Conservation (phyloP, 2,113 vertebrate genomes). For the Aramus guarauna region DNA sequence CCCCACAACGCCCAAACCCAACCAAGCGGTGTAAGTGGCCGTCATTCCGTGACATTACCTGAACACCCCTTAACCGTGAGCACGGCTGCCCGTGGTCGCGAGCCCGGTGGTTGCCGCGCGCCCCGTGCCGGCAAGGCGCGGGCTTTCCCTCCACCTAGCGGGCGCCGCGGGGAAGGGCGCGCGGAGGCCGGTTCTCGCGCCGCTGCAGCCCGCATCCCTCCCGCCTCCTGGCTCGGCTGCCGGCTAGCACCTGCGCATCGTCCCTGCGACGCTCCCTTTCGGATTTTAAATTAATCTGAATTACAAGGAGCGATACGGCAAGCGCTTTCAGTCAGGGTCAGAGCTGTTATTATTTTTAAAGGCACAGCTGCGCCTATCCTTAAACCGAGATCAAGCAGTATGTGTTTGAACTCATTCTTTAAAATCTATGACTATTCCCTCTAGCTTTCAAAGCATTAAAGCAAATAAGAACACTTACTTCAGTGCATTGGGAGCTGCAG, state of each 20-base stretch:
- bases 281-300: too few species aligned
- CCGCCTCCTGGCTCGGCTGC: fast-evolving
- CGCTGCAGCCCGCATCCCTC: fast-evolving
- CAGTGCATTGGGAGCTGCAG: not conserved
- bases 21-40: not conserved
- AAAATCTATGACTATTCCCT: not conserved
- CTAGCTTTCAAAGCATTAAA: not conserved
- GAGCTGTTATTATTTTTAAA: not conserved
- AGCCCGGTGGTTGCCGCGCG: too few species aligned
- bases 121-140: fast-evolving
- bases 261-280: not conserved
- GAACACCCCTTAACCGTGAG: too few species aligned
- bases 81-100: fast-evolving
- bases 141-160: not conserved
- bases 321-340: not conserved
- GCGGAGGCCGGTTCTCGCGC: fast-evolving
- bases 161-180: fast-evolving
- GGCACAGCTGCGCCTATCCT: not conserved
- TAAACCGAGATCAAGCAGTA: not conserved
- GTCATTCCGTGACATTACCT: not conserved
- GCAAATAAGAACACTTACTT: not conserved
- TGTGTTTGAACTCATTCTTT: not conserved
- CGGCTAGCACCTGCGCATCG: fast-evolving
- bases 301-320: fast-evolving
- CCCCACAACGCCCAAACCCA: too few species aligned